These are phyloP conservation scores for Tiphia femorata DNA, from an alignment of 2,888 invertebrate genomes.

Conservation along the genomic window DNA sequence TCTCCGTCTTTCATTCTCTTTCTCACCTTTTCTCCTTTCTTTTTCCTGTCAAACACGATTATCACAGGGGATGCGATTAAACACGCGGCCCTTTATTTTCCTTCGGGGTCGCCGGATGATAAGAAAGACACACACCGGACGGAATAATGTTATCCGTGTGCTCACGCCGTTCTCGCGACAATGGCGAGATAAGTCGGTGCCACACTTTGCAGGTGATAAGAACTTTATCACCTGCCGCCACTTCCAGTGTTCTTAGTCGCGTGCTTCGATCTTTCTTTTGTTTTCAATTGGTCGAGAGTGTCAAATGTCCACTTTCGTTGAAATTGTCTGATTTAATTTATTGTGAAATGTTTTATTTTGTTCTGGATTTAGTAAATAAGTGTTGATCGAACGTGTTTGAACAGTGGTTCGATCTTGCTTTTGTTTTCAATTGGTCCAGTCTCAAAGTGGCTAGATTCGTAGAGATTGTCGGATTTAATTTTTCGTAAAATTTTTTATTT, in stretches of 20 bases:
- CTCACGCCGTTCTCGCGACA: conserved; percentile 26
- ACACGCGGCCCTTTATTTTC: conserved; percentile 11
- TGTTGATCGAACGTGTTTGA: too few species aligned
- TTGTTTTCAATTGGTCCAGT: too few species aligned
- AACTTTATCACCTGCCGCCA: conserved; percentile 19
- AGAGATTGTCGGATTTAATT: too few species aligned
- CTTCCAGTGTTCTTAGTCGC: conserved; percentile 14
- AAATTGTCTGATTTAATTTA: too few species aligned
- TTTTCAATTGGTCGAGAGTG: too few species aligned
- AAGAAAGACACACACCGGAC: conserved; percentile 5
- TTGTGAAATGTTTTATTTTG: too few species aligned
- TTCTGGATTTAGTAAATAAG: too few species aligned
- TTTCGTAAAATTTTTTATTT: too few species aligned
- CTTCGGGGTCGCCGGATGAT: conserved; percentile 23
- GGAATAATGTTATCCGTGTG: conserved; percentile 25
- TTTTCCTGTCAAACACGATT: conserved; percentile 40
- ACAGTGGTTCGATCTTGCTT: too few species aligned
- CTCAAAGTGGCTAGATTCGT: too few species aligned
- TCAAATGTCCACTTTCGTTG: too few species aligned
- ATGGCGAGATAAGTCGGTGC: conserved; percentile 31
- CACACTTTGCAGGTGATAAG: conserved; percentile 30
- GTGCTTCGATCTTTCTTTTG: too few species aligned
- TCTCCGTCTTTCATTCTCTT: neutral
- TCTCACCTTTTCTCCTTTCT: conserved; percentile 6
- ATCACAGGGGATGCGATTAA: conserved; percentile 38